Base-by-base conservation (phyloP, 2,797 vertebrate species). In the Paguma larvata region DNA sequence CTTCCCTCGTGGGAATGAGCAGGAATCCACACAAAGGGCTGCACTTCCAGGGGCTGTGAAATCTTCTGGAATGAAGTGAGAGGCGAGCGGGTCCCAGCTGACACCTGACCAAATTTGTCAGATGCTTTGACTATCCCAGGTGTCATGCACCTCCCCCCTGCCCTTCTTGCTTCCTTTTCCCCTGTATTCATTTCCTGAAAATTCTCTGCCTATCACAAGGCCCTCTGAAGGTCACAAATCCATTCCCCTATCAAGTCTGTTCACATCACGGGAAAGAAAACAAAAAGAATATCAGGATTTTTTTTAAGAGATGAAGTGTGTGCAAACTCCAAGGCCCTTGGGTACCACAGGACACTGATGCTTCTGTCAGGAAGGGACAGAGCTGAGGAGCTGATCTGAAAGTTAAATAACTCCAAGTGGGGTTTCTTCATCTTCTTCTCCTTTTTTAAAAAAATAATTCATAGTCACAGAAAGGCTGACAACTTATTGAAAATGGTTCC, bases 401-500 rank as follows among this genome's bases (percentile, higher is more conserved):
- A 97, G 96, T 96, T 93, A 97, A 98, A 85, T 65, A 98, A 94
- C 86, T 96, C 94, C 32, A 72, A 96, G 83, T 8, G 6, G 14
- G 63, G n/a, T 88, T 97, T 79, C 94, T 92, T 92, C 77, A 25
- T 85, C 73, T 46, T 68, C 67, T 68, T 80, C 78, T n/a, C 27
- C 10, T 13, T 48, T 91, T 4, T 44, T 3, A 97, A 75, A 75
- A 77, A 75, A 77, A 92, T 89, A 98, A 98, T 95, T 98, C 97
- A 97, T 94, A 97, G 95, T 59, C 85, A 62, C 92, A 97, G 97
- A 98, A 96, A 98, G 46, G 77, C 51, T 98, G 97, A 98, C 96
- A 99, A 98, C 70, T 98, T 98, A 98, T 14, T 98, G 98, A 98
- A 98, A 98, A 97, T 38, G 77, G 62, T 94, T 97, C 84, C 97